Evolutionary conservation across 64 coral and sea anemone species (phyloP), one percentile per base, ranked within the genome.

Genomic region (Orbicella faveolata): DNA sequence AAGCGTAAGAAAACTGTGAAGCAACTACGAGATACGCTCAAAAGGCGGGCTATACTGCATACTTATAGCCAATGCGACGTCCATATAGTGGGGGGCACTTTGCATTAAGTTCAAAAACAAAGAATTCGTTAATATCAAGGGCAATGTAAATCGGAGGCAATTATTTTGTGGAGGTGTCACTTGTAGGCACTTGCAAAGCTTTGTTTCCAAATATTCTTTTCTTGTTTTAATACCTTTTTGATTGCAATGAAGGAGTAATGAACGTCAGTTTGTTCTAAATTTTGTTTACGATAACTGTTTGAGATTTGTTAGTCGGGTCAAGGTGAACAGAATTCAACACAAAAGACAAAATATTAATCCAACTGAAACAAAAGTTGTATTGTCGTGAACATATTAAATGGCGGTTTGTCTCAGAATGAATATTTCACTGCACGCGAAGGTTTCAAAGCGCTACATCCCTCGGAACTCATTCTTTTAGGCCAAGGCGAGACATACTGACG

Each of bases 241-340:
- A 67, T 83, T 83, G 80, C 23, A 34, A 7, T 83, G 9, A 21
- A 37, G 63, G 9, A 20, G 17, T 3, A 41, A 35, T 34, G 34
- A 18, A 34, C 61, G 10, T 18, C 34, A 80, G n/a, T 33, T 80
- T 61, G 52, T 80, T 21, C 4, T 62, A 1, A 34, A 61, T 54
- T 80, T 64, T 83, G 34, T 83, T 83, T 83, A 23, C 54, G 79
- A 36, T 36, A 36, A 36, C 18, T 67, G 80, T 67, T 83, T n/a
- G 63, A 63, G 19, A 67, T 83, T 67, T 83, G 80, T 11, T 36
- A 0, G 23, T 61, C 21, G 41, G 61, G 80, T 83, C 63, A 83
- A 36, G 30, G n/a, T 11, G 16, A 20, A 64, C 13, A 8, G 3
- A 68, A 13, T 41, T 35, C 10, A 41, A 67, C 18, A 68, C 80